Evolutionary conservation across 2,888 invertebrate species (phyloP), one percentile per base, ranked within the genome.

Genomic region (Epirrita christyi): DNA sequence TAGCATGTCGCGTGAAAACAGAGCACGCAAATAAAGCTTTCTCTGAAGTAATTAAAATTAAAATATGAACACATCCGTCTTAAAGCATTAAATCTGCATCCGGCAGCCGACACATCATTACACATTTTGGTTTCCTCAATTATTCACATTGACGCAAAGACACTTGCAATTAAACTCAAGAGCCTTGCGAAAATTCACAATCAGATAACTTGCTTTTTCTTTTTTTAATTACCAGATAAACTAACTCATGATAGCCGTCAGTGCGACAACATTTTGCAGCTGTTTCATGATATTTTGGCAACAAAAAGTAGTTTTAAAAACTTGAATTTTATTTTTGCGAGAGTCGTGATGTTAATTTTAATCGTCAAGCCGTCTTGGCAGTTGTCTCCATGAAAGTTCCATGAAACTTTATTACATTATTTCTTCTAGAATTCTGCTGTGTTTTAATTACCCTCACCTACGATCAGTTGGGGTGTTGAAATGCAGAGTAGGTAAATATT

Each of bases 291-390:
- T 85, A 87, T 85, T 86, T 86, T 90, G 85, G 83, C 85, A 88
- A 76, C 78, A 80, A 83, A 83, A 87, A n/a, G n/a, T 80, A 78
- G 75, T 83, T 84, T 83, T 76, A 73, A 83, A 85, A 86, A 79
- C 78, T 79, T 70, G 68, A 80, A 75, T 84, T 86, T 86, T 87
- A 85, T 88, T 87, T 87, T 81, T 70, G 32, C 75, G 67, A 64
- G 70, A 77, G 68, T 65, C 69, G 70, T 66, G 80, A 75, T 83
- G 80, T 87, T 85, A 85, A 88, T 88, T 89, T 86, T 87, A 86
- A 89, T 90, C 86, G 79, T 83, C 81, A 81, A 79, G 78, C 86
- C 79, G 72, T 87, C 86, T 91, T 91, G 90, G 91, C 91, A 90
- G 83, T 81, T 83, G 83, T 81, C 78, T 85, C 87, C n/a, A n/a